Evolutionary conservation across 2,888 invertebrate genomes (phyloP), one percentile per base, ranked within the genome.

Genomic region (Bellardia pandia): DNA sequence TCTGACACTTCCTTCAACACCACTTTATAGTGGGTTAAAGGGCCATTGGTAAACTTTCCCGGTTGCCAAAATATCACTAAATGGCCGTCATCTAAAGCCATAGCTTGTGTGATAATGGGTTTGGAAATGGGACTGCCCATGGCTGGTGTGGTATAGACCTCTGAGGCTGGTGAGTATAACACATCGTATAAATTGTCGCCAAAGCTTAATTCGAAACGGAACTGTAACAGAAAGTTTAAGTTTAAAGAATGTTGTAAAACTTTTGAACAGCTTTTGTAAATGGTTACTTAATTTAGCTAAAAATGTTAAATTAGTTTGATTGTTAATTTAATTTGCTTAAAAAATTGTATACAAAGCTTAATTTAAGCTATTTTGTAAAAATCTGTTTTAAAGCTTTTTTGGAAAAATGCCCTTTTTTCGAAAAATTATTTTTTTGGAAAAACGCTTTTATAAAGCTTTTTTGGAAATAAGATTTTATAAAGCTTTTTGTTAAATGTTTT

Each of bases 1-100:
- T 95, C 89, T 0, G 66, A 95, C 90, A 94, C 94, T 45, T 94
- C 94, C 0, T 94, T 53, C 66, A 98, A 95, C 90, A 96, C 95
- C 89, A 98, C 94, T 89, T 96, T 96, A 94, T 98, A 98, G 89
- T 98, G 97, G 86, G 97, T 95, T 90, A 98, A 95, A 58, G 97
- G 98, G 89, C 98, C 98, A 93, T 98, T 98, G 75, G 97, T 96
- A 92, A 97, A 98, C 77, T 95, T 95, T 16, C 98, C 98, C 16
- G 97, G 96, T 92, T 96, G 96, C 98, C 98, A 98, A 90, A 96
- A 97, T 86, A 98, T 95, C 88, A 97, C 97, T 87, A 98, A 96
- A 90, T 98, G 96, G 90, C 96, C 96, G 74, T 97, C 95, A 93
- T 98, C 98, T 79, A 98, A 95, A 4, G 98, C 96, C 81, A 96